Percentiles rank a stretch among this genome's conserved stretches.
These are phyloP conservation scores for Drosophila nigricruria DNA, from an alignment of 2,888 invertebrate species.

Conservation along the genomic window DNA sequence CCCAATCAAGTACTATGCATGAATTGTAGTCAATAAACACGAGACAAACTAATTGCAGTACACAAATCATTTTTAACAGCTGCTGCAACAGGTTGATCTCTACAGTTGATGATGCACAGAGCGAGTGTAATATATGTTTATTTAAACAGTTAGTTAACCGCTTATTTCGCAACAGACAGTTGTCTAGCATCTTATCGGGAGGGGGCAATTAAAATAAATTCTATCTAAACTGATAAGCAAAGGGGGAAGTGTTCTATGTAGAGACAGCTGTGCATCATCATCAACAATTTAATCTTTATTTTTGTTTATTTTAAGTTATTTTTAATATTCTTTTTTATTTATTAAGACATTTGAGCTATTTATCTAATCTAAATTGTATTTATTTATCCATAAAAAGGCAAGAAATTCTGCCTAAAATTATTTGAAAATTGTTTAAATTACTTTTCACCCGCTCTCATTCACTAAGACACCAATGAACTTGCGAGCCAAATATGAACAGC, in stretches of 20 bases:
- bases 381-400: too few relatives aligned
- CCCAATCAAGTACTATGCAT: conserved; percentile 22
- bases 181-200: not conserved
- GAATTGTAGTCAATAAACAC: conserved; percentile 39
- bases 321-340: not conserved
- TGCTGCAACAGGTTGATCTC: not conserved
- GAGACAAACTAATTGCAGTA: conserved; percentile 6
- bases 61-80: conserved; percentile 1
- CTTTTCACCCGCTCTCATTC: too few relatives aligned
- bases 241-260: not conserved
- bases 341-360: not conserved
- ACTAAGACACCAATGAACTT: too few relatives aligned
- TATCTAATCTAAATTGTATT: not conserved
- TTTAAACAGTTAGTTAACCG: not conserved
- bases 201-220: not conserved
- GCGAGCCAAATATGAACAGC: not conserved
- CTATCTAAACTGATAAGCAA: conserved; percentile 5
- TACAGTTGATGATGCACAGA: too few relatives aligned
- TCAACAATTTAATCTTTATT: not conserved
- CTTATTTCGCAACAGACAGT: not conserved
- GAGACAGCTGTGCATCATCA: not conserved
- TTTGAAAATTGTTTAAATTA: too few relatives aligned
- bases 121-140: not conserved
- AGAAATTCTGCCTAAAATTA: too few relatives aligned
- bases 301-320: not conserved